Evolutionary conservation across 2,888 invertebrate species (phyloP).

Genomic region (Metallyticus violacea): DNA sequence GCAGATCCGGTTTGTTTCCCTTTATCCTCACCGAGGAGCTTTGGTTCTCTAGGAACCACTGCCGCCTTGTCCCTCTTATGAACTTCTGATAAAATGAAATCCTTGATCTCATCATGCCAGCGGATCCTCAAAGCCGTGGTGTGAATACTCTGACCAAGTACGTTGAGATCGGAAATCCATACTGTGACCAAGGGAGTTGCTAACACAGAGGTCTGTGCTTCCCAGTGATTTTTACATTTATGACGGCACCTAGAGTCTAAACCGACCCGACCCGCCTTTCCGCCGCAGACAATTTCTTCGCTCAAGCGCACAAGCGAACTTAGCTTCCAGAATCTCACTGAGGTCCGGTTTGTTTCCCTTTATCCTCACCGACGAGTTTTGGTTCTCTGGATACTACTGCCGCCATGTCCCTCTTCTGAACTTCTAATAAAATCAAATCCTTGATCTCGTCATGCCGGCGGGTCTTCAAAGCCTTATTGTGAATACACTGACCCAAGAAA

Average conservation of each 20-base stretch:
- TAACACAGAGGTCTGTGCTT: too few species aligned
- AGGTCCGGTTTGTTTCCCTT: conserved; percentile 39
- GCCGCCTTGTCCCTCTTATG: neutral
- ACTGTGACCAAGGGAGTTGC: too few species aligned
- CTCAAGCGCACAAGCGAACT: too few species aligned
- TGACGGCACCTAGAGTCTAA: too few species aligned
- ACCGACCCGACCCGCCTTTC: too few species aligned
- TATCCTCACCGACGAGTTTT: neutral
- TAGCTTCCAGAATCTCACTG: too few species aligned
- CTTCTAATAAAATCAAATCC: neutral
- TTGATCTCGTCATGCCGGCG: conserved; percentile 21
- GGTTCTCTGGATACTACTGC: neutral
- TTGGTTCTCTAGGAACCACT: neutral
- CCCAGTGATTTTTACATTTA: too few species aligned
- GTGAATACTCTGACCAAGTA: conserved; percentile 36
- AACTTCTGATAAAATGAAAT: neutral
- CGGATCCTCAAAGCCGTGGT: neutral
- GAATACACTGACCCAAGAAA: conserved; percentile 36
- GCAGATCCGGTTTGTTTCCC: conserved; percentile 39
- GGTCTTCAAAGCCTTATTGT: neutral
- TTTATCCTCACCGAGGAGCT: neutral
- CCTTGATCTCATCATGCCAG: conserved; percentile 22
- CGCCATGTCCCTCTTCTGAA: neutral
- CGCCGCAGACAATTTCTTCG: too few species aligned
- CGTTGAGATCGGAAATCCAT: too few species aligned